These are phyloP conservation scores for Meleagris gallopavo DNA, from an alignment of 2,113 vertebrate genomes.

Conservation along the genomic window DNA sequence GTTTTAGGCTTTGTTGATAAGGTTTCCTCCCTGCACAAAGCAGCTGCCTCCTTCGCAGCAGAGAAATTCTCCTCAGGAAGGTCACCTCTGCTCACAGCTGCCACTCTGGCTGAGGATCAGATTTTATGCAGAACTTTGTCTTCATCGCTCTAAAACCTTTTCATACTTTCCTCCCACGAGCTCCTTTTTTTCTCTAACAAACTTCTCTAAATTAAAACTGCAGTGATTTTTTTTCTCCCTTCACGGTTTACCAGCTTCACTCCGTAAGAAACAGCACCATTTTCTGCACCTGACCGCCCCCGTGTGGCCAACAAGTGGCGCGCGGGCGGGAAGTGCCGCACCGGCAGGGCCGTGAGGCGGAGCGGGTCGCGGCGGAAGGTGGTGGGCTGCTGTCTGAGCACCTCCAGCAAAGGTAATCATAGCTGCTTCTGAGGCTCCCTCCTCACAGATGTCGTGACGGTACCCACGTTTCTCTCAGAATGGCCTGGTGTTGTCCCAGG, in stretches of 20 bases:
- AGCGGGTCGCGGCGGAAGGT: background rate
- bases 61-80: background rate
- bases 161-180: background rate
- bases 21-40: background rate
- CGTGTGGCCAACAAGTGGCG: accelerated
- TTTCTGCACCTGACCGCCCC: accelerated
- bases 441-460: background rate
- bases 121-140: background rate
- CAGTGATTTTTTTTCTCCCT: background rate
- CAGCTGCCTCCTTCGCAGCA: background rate
- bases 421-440: background rate
- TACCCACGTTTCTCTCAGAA: accelerated
- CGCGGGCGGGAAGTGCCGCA: accelerated
- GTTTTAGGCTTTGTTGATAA: background rate
- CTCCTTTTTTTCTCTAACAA: background rate
- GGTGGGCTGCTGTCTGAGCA: background rate
- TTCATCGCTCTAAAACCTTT: background rate
- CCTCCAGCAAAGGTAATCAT: background rate
- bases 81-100: background rate
- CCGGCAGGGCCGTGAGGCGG: accelerated
- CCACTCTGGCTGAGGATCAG: background rate
- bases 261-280: background rate
- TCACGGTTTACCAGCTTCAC: accelerated
- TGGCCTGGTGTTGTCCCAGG: no score
- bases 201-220: background rate